Evolutionary conservation across 2,888 invertebrate genomes (phyloP).

Genomic region (Pseudococcus viburni): DNA sequence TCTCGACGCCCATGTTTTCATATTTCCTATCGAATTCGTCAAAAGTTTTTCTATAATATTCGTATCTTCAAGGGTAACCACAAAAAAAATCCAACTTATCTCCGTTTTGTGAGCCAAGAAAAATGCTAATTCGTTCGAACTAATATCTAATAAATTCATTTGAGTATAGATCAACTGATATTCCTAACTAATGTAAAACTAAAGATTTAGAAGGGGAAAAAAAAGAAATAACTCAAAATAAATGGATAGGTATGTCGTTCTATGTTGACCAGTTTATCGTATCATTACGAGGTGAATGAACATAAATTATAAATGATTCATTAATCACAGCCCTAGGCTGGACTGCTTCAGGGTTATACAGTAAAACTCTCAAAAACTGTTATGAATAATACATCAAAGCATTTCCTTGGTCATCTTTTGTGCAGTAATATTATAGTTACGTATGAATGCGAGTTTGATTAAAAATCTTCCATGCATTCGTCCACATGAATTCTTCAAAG

Average conservation of each 20-base stretch:
- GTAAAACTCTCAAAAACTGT: constrained; percentile 32
- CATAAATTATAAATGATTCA: constrained; percentile 43
- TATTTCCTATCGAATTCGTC: neutral
- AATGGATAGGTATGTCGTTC: neutral
- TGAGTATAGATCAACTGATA: neutral
- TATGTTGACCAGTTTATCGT: constrained; percentile 11
- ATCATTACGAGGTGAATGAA: constrained; percentile 35
- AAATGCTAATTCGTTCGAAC: neutral
- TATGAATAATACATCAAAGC: constrained; percentile 47
- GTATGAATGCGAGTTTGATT: neutral
- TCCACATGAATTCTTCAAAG: neutral
- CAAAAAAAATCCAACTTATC: too few species aligned
- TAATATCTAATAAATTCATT: neutral
- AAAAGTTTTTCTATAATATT: neutral
- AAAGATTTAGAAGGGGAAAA: neutral
- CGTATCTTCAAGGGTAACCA: neutral
- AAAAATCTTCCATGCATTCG: neutral
- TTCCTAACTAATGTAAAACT: neutral
- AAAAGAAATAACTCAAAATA: neutral
- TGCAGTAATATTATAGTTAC: neutral
- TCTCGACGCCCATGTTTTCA: too few species aligned
- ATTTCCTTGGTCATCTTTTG: constrained; percentile 6
- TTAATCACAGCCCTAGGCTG: constrained; percentile 35
- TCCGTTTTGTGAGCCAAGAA: too few species aligned
- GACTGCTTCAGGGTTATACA: neutral